phyloP scores from a whole-genome alignment of 2,888 invertebrate genomes.

The Metacarcinus magister region DNA sequence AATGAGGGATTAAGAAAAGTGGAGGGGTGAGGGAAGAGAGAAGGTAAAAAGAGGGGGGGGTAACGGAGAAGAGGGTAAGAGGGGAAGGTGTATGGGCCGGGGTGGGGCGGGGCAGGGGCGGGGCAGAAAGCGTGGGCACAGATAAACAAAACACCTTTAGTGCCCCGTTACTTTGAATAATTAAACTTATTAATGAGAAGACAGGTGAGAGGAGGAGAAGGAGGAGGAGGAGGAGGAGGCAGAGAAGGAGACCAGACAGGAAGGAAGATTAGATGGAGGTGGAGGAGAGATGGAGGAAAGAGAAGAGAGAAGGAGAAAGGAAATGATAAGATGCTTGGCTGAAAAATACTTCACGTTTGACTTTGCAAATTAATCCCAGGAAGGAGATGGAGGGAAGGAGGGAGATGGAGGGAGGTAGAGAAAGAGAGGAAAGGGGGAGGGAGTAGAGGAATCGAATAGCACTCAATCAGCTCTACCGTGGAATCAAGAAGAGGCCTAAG shows the following conservation, averaged over 20 bases:
- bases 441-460: background rate
- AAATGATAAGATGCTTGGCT: background rate
- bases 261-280: background rate
- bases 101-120: background rate
- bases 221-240: background rate
- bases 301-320: background rate
- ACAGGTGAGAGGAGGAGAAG: background rate
- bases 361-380: slow-evolving; percentile 26
- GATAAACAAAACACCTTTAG: background rate
- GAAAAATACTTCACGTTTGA: background rate
- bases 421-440: background rate
- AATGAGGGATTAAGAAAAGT: background rate
- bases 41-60: background rate
- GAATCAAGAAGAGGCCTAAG: background rate
- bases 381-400: background rate
- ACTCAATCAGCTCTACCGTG: background rate
- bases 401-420: background rate
- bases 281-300: background rate
- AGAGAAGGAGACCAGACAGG: background rate
- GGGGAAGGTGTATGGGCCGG: background rate
- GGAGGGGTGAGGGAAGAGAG: background rate
- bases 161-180: background rate
- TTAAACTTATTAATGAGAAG: background rate
- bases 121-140: background rate
- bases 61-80: background rate